Evolutionary conservation across 2,113 vertebrate genomes (phyloP).

Genomic region (Ahaetulla prasina): DNA sequence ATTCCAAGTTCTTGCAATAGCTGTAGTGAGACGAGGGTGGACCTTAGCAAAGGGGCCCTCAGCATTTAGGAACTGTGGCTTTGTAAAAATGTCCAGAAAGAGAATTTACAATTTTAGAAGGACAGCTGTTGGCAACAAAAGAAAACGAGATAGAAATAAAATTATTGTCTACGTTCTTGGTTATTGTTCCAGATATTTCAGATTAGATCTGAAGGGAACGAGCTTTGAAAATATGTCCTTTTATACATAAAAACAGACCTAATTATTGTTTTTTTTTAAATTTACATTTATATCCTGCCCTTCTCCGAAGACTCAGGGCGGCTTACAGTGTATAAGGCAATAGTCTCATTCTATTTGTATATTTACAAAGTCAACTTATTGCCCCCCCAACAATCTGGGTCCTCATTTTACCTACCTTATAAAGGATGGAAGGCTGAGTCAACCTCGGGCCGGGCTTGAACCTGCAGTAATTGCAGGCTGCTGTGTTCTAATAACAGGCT

Average conservation of each 20-base stretch:
- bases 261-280: no score
- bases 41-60: not conserved
- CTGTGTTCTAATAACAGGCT: no score
- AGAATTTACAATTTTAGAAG: not conserved
- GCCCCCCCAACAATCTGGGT: no score
- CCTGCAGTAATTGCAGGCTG: no score
- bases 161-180: not conserved
- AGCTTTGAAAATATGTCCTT: not conserved
- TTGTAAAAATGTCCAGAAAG: not conserved
- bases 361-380: no score
- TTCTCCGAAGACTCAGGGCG: no score
- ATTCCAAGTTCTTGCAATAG: not conserved
- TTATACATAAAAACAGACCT: not conserved
- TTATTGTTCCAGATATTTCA: not conserved
- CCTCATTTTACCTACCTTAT: no score
- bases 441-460: no score
- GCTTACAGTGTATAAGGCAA: no score
- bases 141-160: not conserved
- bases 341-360: no score
- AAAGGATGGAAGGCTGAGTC: no score
- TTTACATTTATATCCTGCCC: no score
- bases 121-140: not conserved
- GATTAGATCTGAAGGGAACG: not conserved
- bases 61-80: not conserved
- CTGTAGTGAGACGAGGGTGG: not conserved